These are phyloP conservation scores for Microcebus griseorufus DNA, from an alignment of 2,113 vertebrate species.

Conservation along the genomic window DNA sequence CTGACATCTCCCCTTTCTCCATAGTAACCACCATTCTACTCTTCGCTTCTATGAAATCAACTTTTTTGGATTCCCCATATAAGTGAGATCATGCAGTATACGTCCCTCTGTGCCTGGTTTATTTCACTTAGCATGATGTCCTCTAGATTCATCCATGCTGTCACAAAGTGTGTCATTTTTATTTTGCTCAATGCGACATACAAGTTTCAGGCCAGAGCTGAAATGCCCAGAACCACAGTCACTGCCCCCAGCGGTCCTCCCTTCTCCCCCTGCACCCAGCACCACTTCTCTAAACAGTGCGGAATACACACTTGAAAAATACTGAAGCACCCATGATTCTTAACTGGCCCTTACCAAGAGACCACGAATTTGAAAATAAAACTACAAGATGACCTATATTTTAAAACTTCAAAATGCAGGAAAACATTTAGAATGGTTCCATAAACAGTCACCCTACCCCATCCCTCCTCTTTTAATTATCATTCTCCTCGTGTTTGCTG, in stretches of 20 bases:
- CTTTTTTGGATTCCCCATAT: background rate
- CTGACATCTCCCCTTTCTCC: background rate
- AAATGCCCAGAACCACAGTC: background rate
- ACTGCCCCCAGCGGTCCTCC: background rate
- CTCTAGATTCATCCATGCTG: background rate
- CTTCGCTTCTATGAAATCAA: background rate
- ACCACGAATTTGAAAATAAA: slow-evolving; percentile 42
- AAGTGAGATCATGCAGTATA: background rate
- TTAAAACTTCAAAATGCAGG: slow-evolving; percentile 27
- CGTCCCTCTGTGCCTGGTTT: background rate
- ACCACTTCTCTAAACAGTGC: background rate
- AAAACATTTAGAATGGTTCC: slow-evolving; percentile 5
- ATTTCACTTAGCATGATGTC: background rate
- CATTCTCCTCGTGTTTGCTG: background rate
- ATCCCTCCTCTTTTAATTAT: background rate
- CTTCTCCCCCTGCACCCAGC: background rate
- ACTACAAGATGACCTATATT: background rate
- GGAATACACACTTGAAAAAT: background rate
- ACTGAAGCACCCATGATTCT: background rate
- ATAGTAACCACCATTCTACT: background rate
- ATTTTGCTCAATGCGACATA: background rate
- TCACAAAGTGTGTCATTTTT: background rate
- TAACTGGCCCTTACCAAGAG: background rate
- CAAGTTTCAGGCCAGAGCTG: background rate
- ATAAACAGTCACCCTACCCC: background rate